A percentile compares a stretch with the other conserved stretches of the same genome.
Conservation (phyloP, 2,113 vertebrate species). For the Hippocampus comes region DNA sequence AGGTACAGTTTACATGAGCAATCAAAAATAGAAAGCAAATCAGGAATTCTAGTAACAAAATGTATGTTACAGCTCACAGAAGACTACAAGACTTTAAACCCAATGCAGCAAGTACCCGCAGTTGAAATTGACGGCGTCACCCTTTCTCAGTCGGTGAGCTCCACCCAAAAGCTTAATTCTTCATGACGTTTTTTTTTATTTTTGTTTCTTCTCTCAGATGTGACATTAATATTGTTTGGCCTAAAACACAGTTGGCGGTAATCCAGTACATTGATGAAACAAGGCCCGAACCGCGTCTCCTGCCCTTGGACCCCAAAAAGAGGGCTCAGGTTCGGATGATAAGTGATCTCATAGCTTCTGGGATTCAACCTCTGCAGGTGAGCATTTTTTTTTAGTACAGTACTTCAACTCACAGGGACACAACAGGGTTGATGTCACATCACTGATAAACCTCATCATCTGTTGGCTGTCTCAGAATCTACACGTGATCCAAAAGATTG, state of each 20-base stretch:
- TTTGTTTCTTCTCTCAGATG: neutral
- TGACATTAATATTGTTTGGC: neutral
- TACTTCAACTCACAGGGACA: neutral
- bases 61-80: conserved; percentile 72
- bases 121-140: conserved; percentile 86
- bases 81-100: conserved; percentile 83
- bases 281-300: conserved; percentile 76
- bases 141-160: conserved; percentile 88
- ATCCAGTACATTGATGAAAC: conserved; percentile 95
- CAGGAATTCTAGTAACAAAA: neutral
- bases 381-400: neutral
- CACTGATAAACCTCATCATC: neutral
- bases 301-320: conserved; percentile 82
- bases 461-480: conserved; percentile 78
- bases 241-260: conserved; percentile 81
- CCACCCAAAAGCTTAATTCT: neutral
- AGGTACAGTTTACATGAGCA: conserved; percentile 73
- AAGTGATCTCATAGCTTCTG: conserved; percentile 81
- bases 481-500: conserved; percentile 78
- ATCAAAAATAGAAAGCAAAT: neutral
- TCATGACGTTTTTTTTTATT: neutral
- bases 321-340: conserved; percentile 87
- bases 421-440: neutral
- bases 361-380: conserved; percentile 96
- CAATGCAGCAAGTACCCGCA: conserved; percentile 91